Base-by-base conservation (phyloP, 2,113 vertebrate genomes). In the Puma concolor region DNA sequence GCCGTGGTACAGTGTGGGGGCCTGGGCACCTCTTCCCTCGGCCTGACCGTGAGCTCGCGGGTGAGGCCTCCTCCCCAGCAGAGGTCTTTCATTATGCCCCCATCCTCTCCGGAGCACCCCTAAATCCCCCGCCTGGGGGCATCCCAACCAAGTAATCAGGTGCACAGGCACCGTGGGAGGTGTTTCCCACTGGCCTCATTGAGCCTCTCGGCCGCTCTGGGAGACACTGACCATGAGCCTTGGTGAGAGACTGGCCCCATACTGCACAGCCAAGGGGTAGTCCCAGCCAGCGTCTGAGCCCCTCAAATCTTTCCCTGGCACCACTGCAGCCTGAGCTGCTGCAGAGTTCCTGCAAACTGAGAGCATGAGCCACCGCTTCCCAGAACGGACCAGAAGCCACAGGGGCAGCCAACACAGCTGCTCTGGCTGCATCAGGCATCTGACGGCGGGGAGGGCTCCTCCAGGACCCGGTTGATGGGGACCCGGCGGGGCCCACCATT, bases 321-420 rank as follows among this genome's bases (percentile, higher is more conserved):
- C 71, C 36, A 15, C 80, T n/a, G 90, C 81, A 83, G 86, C 44
- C 52, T 13, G 52, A 63, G 48, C 16, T 21, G 74, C 38, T 5
- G 33, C 4, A 63, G 44, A 86, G 84, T 36, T 66, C 90, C 89
- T 82, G 31, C 91, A 97, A 77, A 92, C 77, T 0, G 27, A 72
- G 76, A 96, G 82, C 23, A 25, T 2, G 44, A 57, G 87, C 41
- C 1, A 0, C 89, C 0, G 9, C 80, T 83, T 64, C 72, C 81
- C 85, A 86, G 94, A 91, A 87, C 7, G 72, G 94, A 94, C 94
- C 54, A 16, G 88, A 79, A 97, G 50, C 89, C 90, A 74, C 81
- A 2, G 91, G 89, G 85, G 80, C 94, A 80, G 81, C 67, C 95
- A 66, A 9, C 69, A 23, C 96, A 97, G 92, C 96, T 97, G 97